Base-by-base conservation (phyloP, 2,113 vertebrate genomes). In the Lepisosteus osseus region DNA sequence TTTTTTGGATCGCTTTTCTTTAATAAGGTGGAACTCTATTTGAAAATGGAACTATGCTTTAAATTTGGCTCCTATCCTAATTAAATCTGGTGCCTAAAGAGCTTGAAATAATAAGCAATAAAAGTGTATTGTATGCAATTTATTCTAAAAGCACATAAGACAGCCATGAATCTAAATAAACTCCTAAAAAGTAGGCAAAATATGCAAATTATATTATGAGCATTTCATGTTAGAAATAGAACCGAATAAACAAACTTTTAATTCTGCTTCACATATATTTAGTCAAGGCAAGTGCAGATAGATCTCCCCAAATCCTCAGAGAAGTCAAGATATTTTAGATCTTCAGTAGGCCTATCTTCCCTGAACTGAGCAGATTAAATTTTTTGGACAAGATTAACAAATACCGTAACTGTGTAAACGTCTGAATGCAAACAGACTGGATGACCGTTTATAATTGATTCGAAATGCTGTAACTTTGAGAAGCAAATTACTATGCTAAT, bases 401-500 rank as follows among this genome's bases (percentile, higher is more conserved):
- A 65, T 65, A 17, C 62, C 29, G 62, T 65, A 65, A 41, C 62
- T 41, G 62, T 65, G 29, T 65, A 65, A 29, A 29, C 17, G 29
- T 43, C 29, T 65, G 3, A 40, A 65, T 0, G 8, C 17, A 65
- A 65, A 65, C n/a, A 65, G 41, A 43, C 62, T 65, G 62, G 62
- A 11, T 13, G 41, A 65, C 62, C 62, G 41, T 41, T 65, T 40
- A 40, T 65, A 65, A 65, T 65, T 65, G 62, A 65, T 65, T 65
- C 6, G 41, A 43, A 15, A 65, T 65, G 62, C 62, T 43, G 6
- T 13, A 65, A 43, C 13, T 15, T 29, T 61, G 59, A 61, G 3
- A 15, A 61, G 17, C 41, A 65, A 65, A 65, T 65, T 65, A 65
- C 62, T 65, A 65, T 65, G 62, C 62, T 65, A 65, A 65, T 65